phyloP scores from a whole-genome alignment of 1,140 invertebrate genomes.

The Bradysia coprophila region DNA sequence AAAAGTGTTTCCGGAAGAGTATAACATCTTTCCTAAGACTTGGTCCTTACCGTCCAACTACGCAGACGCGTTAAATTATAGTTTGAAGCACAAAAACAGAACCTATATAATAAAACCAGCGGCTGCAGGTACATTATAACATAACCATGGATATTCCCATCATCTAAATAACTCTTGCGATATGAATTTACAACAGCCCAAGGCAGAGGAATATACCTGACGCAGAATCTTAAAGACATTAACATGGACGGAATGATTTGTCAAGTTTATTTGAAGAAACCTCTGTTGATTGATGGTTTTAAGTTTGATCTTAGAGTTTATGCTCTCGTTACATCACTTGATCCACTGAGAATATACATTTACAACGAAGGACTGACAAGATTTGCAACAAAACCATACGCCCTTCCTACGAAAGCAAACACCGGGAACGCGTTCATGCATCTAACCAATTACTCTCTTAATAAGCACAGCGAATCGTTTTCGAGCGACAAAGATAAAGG shows the following conservation, averaged over 20 bases:
- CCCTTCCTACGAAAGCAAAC: constrained; percentile 59
- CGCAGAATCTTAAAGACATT: constrained; percentile 54
- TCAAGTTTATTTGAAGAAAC: constrained; percentile 56
- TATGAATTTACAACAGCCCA: no score
- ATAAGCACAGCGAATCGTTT: constrained; percentile 61
- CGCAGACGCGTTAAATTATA: constrained; percentile 40
- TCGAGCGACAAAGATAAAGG: constrained; percentile 55
- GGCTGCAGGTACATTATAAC: constrained; percentile 64
- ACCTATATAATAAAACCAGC: constrained; percentile 84
- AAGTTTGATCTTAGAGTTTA: constrained; percentile 96
- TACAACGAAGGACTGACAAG: constrained; percentile 89
- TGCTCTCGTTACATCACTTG: constrained; percentile 81
- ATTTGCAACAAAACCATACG: constrained; percentile 73
- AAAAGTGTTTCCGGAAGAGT: constrained; percentile 70
- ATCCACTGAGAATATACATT: constrained; percentile 82
- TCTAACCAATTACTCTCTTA: constrained; percentile 91
- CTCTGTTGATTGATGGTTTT: constrained; percentile 83
- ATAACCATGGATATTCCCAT: no score
- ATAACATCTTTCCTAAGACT: constrained; percentile 83
- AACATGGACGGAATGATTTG: constrained; percentile 68
- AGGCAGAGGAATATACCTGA: constrained; percentile 70
- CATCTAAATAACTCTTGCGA: no score
- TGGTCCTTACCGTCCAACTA: constrained; percentile 84
- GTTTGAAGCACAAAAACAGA: constrained; percentile 43
- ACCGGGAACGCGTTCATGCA: constrained; percentile 85